Conservation (phyloP, 1,140 invertebrate genomes). For the Caligus rogercresseyi region DNA sequence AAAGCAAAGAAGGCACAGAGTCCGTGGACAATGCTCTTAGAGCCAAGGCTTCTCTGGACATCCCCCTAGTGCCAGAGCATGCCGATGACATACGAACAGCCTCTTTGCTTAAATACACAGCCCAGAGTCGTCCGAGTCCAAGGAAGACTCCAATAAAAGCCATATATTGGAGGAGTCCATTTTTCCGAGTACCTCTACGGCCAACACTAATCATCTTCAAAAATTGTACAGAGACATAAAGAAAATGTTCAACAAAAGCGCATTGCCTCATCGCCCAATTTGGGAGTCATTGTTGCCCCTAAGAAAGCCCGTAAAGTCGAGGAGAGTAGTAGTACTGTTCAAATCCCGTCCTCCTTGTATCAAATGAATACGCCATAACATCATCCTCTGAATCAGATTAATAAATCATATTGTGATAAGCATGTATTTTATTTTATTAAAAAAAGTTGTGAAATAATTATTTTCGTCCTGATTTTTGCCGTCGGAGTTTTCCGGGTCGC, state of each 20-base stretch:
- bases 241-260: neutral
- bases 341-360: neutral
- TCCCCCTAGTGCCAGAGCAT: constrained; percentile 53
- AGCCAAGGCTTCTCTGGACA: constrained; percentile 54
- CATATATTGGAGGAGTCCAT: constrained; percentile 11
- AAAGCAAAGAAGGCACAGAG: constrained; percentile 50
- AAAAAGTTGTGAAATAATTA: too few species aligned
- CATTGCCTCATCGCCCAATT: neutral
- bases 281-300: neutral
- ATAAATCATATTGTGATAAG: neutral
- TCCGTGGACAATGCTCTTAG: constrained; percentile 50
- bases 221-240: constrained; percentile 1
- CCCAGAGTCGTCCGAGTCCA: constrained; percentile 25
- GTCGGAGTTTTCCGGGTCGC: constrained; percentile 1
- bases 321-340: too few species aligned
- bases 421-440: neutral
- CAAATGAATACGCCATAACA: neutral
- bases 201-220: neutral
- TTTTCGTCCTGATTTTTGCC: constrained; percentile 1
- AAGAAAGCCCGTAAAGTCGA: neutral
- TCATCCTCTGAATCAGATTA: neutral
- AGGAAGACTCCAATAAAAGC: neutral
- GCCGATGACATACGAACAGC: constrained; percentile 61
- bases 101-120: constrained; percentile 45
- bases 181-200: neutral